These are phyloP conservation scores for Poecilobothrus nobilitatus DNA, from an alignment of 2,888 invertebrate genomes.

Conservation along the genomic window DNA sequence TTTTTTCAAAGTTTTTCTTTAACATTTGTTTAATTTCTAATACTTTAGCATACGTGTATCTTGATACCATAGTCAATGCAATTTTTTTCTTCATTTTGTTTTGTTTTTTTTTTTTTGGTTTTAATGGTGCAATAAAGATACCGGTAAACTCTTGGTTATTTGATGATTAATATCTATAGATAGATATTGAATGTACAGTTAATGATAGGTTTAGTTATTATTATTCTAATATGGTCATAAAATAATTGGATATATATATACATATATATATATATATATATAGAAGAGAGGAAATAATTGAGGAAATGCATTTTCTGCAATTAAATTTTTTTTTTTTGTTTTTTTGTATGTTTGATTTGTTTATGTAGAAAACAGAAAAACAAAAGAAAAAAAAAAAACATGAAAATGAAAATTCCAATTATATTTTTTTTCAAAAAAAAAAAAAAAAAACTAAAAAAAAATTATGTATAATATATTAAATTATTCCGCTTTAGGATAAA, in stretches of 20 bases:
- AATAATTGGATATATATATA: neutral
- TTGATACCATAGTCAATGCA: no score
- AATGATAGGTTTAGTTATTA: neutral
- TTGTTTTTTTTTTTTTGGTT: no score
- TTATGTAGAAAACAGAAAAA: neutral
- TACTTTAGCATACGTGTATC: no score
- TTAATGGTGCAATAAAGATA: no score
- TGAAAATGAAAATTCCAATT: neutral
- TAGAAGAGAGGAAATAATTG: neutral
- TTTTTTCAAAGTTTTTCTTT: no score
- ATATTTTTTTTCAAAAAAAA: neutral
- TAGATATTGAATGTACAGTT: neutral
- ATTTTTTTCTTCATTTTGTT: no score
- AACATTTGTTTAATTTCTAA: no score
- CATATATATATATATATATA: no score
- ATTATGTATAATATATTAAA: neutral
- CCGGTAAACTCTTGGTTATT: no score
- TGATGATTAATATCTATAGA: neutral
- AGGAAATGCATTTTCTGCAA: neutral
- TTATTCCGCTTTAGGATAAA: no score
- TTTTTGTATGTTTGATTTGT: neutral
- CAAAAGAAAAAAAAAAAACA: neutral
- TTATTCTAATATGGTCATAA: constrained; percentile 5
- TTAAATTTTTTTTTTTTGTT: neutral
- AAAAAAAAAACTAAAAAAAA: neutral